Conservation (phyloP, 2,797 vertebrate genomes). For the Coregonus suidteri region DNA sequence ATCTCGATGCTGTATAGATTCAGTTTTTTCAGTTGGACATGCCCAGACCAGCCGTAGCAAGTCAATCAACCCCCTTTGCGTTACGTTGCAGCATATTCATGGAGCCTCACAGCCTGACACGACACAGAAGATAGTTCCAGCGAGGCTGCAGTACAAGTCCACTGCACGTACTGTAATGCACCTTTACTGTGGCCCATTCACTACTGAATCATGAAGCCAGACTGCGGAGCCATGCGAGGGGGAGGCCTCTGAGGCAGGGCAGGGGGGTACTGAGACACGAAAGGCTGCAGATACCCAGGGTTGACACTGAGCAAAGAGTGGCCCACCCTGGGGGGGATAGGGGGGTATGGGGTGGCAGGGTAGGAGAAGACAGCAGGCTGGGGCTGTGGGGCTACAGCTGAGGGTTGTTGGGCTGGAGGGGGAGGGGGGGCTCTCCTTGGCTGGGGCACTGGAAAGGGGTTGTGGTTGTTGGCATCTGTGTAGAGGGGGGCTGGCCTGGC, state of each 20-base stretch:
- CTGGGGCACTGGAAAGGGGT: conserved; percentile 69
- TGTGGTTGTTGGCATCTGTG: conserved; percentile 54
- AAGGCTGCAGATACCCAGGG: conserved; percentile 78
- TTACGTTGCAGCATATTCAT: conserved; percentile 40
- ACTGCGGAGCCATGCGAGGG: conserved; percentile 82
- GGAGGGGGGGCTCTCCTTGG: conserved; percentile 85
- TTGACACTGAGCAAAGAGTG: conserved; percentile 67
- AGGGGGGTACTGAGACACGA: conserved; percentile 82
- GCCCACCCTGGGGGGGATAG: conserved; percentile 86
- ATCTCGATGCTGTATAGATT: background rate
- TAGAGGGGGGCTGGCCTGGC: conserved; percentile 42
- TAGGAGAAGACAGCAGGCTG: conserved; percentile 66
- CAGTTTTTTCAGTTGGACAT: conserved; percentile 18
- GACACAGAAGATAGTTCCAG: conserved; percentile 33
- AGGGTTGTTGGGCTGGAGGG: conserved; percentile 79
- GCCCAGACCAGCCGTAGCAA: conserved; percentile 41
- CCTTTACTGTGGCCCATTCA: conserved; percentile 30
- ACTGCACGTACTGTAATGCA: background rate
- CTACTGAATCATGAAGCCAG: conserved; percentile 96
- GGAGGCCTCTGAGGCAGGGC: conserved; percentile 86
- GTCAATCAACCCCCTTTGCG: conserved; percentile 34
- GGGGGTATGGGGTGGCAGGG: conserved; percentile 80
- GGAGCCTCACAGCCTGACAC: conserved; percentile 38
- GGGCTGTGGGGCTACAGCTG: conserved; percentile 43
- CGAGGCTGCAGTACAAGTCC: conserved; percentile 47